A percentile compares a stretch with the other conserved stretches of the same genome.
Evolutionary conservation across 2,113 vertebrate species (phyloP).

Genomic region (Cathartes aura): DNA sequence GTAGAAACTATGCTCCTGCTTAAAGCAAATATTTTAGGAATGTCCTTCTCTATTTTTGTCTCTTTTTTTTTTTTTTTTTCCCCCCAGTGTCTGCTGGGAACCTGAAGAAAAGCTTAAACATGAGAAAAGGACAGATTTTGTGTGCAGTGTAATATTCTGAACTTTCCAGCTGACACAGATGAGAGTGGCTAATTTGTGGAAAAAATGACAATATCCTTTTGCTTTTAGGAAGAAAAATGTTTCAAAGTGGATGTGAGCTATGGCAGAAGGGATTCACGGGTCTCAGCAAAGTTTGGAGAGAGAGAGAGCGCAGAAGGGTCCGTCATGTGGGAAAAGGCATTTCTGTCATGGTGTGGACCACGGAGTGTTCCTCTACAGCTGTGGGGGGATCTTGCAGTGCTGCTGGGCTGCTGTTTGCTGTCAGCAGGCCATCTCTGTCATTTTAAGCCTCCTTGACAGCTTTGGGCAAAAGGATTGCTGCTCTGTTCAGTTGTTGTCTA

Average conservation of each 20-base stretch:
- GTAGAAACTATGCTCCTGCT: neutral
- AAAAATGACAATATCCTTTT: constrained; percentile 87
- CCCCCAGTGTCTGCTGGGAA: constrained; percentile 82
- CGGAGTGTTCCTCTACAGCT: neutral
- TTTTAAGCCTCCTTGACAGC: neutral
- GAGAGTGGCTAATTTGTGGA: constrained; percentile 81
- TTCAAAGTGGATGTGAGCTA: neutral
- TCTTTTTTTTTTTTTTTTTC: neutral
- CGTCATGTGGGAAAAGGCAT: neutral
- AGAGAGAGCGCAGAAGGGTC: neutral
- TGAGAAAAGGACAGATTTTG: constrained; percentile 84
- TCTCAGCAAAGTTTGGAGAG: neutral
- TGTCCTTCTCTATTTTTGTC: neutral
- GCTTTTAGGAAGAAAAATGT: neutral
- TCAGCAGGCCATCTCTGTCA: neutral
- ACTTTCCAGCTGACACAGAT: constrained; percentile 79
- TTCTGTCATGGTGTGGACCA: neutral
- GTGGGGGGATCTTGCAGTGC: neutral
- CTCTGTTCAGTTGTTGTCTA: neutral
- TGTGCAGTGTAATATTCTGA: constrained; percentile 80
- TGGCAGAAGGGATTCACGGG: neutral
- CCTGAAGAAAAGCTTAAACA: constrained; percentile 85
- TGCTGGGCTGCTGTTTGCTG: neutral
- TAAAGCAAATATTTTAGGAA: neutral
- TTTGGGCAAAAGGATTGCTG: neutral